Evolutionary conservation across 1,140 invertebrate genomes (phyloP), one percentile per base, ranked within the genome.

Genomic region (Melitaea cinxia): DNA sequence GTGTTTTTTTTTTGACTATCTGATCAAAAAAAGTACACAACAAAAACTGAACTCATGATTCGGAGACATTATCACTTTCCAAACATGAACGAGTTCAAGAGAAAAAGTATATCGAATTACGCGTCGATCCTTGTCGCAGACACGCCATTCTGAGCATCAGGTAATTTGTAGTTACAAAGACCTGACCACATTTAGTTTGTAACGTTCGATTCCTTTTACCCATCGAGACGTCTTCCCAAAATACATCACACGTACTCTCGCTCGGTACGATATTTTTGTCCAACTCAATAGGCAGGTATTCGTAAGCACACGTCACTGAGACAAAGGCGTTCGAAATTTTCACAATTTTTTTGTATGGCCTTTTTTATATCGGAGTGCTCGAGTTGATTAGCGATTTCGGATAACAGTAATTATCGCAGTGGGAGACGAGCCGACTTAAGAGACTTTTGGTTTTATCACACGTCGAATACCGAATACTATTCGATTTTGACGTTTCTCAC

Each of bases 261-360:
- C 39, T 6, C 37, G 56, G 61, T 47, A 54, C n/a, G 70, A 37
- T 83, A 83, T 83, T 83, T 83, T 73, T 70, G 70, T 71, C 55
- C 7, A 57, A 26, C 39, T 30, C 4, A 60, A 78, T 80, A 77
- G 64, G 39, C 50, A 66, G 65, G 65, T 60, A 66, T 35, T 61
- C 56, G 56, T 66, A 45, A 66, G 50, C 57, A 66, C 52, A 55
- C 52, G 50, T 50, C 49, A 66, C 57, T 28, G 23, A 47, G 55
- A 66, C 58, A 66, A 59, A 59, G 50, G 50, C 19, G 45, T 42
- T 50, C 33, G 21, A 21, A 52, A 28, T 61, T 59, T 60, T 39
- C 30, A 39, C 57, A 47, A 10, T 33, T 61, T 61, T 52, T 61
- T 52, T 50, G 55, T 57, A 21, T 24, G 14, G 10, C 14, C 28